These are phyloP conservation scores for Ephialtes manifestator DNA, from an alignment of 2,888 invertebrate genomes.

Conservation along the genomic window DNA sequence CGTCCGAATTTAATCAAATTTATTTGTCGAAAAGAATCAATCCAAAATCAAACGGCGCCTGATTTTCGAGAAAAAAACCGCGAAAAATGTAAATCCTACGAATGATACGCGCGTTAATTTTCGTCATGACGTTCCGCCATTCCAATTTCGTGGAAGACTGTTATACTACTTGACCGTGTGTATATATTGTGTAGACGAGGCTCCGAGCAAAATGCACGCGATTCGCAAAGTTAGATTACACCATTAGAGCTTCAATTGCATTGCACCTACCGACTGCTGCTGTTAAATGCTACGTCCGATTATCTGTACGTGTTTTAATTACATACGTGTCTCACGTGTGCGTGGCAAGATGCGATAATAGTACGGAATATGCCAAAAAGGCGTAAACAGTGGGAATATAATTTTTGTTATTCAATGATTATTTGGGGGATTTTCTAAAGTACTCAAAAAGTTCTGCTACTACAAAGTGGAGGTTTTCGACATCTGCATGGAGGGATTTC, in stretches of 20 bases:
- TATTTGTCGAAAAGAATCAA: constrained; percentile 23
- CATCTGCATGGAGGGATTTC: background rate
- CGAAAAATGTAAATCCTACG: background rate
- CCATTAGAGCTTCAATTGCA: constrained; percentile 13
- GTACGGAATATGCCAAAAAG: background rate
- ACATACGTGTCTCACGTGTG: constrained; percentile 9
- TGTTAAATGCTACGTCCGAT: constrained; percentile 34
- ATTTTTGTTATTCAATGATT: constrained; percentile 12
- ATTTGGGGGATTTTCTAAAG: background rate
- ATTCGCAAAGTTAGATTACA: constrained; percentile 25
- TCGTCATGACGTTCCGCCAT: constrained; percentile 31
- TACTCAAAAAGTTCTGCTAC: background rate
- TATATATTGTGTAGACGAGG: constrained; percentile 19
- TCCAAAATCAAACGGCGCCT: background rate
- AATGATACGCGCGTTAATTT: constrained; percentile 15
- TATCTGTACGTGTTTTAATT: constrained; percentile 23
- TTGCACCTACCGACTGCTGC: constrained; percentile 26
- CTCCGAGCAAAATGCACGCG: constrained; percentile 17
- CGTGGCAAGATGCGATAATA: constrained; percentile 19
- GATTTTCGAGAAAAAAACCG: constrained; percentile 9
- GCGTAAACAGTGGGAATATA: background rate
- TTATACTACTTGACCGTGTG: constrained; percentile 7
- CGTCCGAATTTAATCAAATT: constrained; percentile 34
- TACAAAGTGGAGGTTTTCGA: background rate
- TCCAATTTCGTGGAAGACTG: constrained; percentile 25